Evolutionary conservation across 1,140 invertebrate species (phyloP).

Genomic region (Phymastichus coffea): DNA sequence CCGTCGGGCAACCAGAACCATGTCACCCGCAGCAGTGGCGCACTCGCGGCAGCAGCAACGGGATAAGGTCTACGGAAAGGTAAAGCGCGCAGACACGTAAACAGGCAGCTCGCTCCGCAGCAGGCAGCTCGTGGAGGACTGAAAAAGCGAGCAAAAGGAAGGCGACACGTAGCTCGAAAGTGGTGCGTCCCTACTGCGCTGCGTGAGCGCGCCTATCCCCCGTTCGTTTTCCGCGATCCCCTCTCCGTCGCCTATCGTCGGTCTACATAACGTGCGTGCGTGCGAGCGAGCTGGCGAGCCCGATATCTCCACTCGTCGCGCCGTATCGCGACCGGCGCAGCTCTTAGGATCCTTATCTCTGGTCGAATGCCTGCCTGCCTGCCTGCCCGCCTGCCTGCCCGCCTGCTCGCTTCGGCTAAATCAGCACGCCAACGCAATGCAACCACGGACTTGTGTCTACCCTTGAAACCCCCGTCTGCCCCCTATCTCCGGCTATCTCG

Average conservation of each 20-base stretch:
- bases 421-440: too few species aligned
- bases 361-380: neutral
- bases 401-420: neutral
- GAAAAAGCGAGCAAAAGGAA: neutral
- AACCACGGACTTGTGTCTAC: too few species aligned
- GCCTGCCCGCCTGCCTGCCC: too few species aligned
- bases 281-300: neutral
- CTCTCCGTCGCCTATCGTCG: slow-evolving; percentile 10
- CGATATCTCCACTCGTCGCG: neutral
- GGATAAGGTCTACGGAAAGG: too few species aligned
- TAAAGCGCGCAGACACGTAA: too few species aligned
- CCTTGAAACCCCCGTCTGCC: slow-evolving; percentile 31
- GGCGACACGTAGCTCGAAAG: neutral
- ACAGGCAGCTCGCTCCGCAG: neutral
- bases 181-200: slow-evolving; percentile 31
- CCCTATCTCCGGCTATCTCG: slow-evolving; percentile 26
- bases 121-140: neutral
- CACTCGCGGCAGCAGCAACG: neutral
- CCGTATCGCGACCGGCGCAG: slow-evolving; percentile 18
- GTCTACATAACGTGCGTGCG: slow-evolving; percentile 7
- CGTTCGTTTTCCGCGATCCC: neutral
- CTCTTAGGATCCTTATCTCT: slow-evolving; percentile 23
- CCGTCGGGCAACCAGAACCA: slow-evolving; percentile 21
- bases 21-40: neutral
- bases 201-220: slow-evolving; percentile 26